Evolutionary conservation across 2,797 vertebrate genomes (phyloP), one percentile per base, ranked within the genome.

Genomic region (Enteromius mattozi): DNA sequence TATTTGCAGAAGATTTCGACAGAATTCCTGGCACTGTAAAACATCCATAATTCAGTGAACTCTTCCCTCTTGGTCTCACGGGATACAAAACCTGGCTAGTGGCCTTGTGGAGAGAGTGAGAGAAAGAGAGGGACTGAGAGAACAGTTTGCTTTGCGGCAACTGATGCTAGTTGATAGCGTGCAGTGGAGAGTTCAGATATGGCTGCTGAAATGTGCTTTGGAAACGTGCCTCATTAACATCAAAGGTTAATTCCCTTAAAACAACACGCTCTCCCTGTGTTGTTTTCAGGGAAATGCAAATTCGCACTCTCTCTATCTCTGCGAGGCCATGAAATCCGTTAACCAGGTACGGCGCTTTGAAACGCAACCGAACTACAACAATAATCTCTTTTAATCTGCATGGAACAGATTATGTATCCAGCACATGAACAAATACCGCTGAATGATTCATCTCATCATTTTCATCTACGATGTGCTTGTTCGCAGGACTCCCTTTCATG

Each of bases 191-290:
- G 71, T 86, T 77, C 71, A 76, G 49, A 81, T 76, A 81, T 68
- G 72, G 65, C 83, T 80, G 83, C 68, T 83, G 30, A 79, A 81
- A 76, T 76, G 63, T 80, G 78, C 84, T 76, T 85, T 76, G 59
- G 78, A 84, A 84, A 70, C 40, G 54, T 68, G 59, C 45, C 79
- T 85, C 71, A 85, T 85, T 81, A 81, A 85, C 84, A 81, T 85
- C 79, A 86, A 86, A 86, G 78, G 84, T 86, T 86, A 86, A 86
- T 86, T 81, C 79, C 84, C 78, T 77, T 69, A 86, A 86, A 86
- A 81, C 84, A 86, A 81, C 78, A 86, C 12, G 13, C 47, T 45
- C 35, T 72, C 59, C 61, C 69, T 21, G 45, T 54, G 74, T 72
- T 78, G 66, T 79, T 84, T 78, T 66, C 59, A 68, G 78, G 78